Conservation (phyloP, 2,888 invertebrate genomes). For the Nemotelus nigrinus region DNA sequence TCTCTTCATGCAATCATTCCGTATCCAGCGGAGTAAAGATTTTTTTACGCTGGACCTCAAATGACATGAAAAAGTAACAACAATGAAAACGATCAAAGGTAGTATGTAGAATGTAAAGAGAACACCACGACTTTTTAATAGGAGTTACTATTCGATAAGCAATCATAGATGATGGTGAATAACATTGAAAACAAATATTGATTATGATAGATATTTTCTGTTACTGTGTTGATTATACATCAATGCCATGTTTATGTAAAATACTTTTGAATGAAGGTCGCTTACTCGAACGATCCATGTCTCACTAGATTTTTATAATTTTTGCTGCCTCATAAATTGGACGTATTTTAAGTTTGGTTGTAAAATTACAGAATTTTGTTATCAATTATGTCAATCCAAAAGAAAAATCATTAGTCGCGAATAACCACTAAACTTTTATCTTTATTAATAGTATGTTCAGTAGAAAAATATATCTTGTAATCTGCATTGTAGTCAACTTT, state of each 20-base stretch:
- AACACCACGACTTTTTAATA: not conserved
- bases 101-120: not conserved
- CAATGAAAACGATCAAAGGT: not conserved
- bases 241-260: constrained; percentile 12
- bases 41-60: not conserved
- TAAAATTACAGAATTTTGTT: no score
- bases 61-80: not conserved
- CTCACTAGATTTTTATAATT: no score
- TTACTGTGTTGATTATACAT: constrained; percentile 4
- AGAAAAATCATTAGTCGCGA: no score
- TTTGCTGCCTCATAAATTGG: no score
- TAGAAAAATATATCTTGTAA: no score
- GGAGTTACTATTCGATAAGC: not conserved
- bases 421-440: no score
- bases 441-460: no score
- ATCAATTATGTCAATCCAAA: no score
- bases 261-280: no score
- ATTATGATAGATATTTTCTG: not conserved
- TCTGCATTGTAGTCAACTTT: no score
- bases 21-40: not conserved
- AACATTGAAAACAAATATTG: not conserved
- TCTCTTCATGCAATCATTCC: not conserved
- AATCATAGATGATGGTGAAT: not conserved
- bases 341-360: no score
- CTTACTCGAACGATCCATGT: no score